Base-by-base conservation (phyloP, 2,797 vertebrate species). In the Rousettus madagascariensis region DNA sequence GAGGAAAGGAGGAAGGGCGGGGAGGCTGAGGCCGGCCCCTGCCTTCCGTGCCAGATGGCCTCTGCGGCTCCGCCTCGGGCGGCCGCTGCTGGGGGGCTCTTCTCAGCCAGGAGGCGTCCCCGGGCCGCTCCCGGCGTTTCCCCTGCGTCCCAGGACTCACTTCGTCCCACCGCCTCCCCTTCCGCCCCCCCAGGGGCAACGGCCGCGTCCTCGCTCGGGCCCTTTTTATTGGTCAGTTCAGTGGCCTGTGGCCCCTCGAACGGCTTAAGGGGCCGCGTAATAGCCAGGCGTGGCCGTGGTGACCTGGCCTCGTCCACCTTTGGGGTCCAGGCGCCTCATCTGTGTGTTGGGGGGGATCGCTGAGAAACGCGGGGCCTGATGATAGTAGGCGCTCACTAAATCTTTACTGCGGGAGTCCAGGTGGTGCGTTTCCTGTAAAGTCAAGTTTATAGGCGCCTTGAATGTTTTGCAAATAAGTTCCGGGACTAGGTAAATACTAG, bases 1-100 rank as follows among this genome's bases (percentile, higher is more conserved):
- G 1, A 49, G 72, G 84, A 49, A 38, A 66, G 82, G 72, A 17
- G 92, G 74, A 79, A 92, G 91, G 88, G 84, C 63, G 17, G 72
- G 51, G 90, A 86, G 74, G 85, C 93, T 10, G 66, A 36, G 41
- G 55, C 75, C 61, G 9, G 28, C 86, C 61, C 26, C 43, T 33
- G 80, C 94, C 90, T 77, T 68, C 71, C 30, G 71, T 46, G 63
- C 95, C 96, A 86, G 95, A 95, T 91, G 97, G 95, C 94, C 82
- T 59, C 86, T 3, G 88, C 49, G 12, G 26, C 95, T 71, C 24
- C 24, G 87, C 90, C 69, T 41, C 8, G 75, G 95, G 88, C 71
- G 15, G 66, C 59, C 2, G 46, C 87, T 24, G 86, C 74, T 5
- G 92, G 51, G 36, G 68, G 36, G 90, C 92, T 0, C 41, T 28